Conservation (phyloP, 2,888 invertebrate species). For the Sabatieria punctata region DNA sequence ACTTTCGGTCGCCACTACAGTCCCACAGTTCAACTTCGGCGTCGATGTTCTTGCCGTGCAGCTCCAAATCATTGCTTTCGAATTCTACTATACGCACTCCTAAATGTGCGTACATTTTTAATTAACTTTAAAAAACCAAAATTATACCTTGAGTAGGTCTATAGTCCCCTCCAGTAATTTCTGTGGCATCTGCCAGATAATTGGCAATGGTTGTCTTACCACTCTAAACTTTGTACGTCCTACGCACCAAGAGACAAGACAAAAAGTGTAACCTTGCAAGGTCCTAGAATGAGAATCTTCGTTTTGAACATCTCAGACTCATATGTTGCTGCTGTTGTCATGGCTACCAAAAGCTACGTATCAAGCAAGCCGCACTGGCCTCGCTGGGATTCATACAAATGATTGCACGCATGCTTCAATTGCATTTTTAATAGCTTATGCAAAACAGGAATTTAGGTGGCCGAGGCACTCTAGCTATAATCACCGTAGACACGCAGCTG, state of each 20-base stretch:
- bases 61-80: constrained; percentile 46
- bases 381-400: too few relatives aligned
- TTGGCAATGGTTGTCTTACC: constrained; percentile 55
- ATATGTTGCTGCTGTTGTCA: too few relatives aligned
- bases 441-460: too few relatives aligned
- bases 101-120: constrained; percentile 9
- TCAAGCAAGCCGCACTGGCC: too few relatives aligned
- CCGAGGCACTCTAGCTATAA: too few relatives aligned
- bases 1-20: constrained; percentile 58
- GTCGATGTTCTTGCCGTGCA: constrained; percentile 43
- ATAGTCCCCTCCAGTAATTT: constrained; percentile 42
- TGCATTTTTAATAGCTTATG: too few relatives aligned
- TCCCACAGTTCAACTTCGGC: constrained; percentile 63
- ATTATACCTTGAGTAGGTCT: constrained; percentile 50
- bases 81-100: constrained; percentile 52
- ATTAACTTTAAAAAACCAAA: constrained; percentile 29
- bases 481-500: too few relatives aligned
- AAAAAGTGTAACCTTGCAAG: constrained; percentile 1
- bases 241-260: too few relatives aligned
- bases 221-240: too few relatives aligned
- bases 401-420: too few relatives aligned
- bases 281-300: constrained; percentile 10
- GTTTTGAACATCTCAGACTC: constrained; percentile 9
- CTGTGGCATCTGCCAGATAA: constrained; percentile 52
- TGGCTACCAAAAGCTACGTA: too few relatives aligned